phyloP scores from a whole-genome alignment of 2,113 vertebrate species.

The Ophthalmolycus amberensis region DNA sequence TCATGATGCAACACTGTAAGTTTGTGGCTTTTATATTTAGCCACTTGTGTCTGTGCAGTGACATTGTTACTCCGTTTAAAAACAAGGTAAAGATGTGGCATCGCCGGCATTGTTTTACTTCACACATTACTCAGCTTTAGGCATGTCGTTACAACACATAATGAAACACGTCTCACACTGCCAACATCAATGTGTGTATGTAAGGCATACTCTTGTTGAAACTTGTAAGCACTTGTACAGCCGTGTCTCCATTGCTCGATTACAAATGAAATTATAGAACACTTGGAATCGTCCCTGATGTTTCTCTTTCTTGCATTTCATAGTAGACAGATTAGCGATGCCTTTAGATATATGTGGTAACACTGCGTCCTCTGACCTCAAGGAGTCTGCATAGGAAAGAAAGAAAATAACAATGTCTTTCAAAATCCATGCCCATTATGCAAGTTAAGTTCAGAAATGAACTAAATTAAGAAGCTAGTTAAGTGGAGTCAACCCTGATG shows the following conservation, averaged over 20 bases:
- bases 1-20: neutral
- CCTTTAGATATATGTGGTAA: neutral
- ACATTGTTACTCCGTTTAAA: conserved; percentile 5
- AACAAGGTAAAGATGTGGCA: neutral
- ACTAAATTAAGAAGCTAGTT: neutral
- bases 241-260: neutral
- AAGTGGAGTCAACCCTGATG: neutral
- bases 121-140: conserved; percentile 33
- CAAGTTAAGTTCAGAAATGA: neutral
- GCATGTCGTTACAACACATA: neutral
- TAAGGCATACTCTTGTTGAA: neutral
- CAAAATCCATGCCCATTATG: neutral
- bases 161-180: conserved; percentile 21
- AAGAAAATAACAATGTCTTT: neutral
- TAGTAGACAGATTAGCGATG: no score
- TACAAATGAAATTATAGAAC: neutral
- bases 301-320: neutral
- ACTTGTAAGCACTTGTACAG: neutral
- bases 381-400: no score
- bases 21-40: neutral
- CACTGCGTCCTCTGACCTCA: neutral
- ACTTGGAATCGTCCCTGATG: no score
- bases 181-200: neutral
- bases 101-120: conserved; percentile 33
- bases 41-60: neutral